phyloP scores from a whole-genome alignment of 1,140 invertebrate genomes.

The Drosophila cardini region DNA sequence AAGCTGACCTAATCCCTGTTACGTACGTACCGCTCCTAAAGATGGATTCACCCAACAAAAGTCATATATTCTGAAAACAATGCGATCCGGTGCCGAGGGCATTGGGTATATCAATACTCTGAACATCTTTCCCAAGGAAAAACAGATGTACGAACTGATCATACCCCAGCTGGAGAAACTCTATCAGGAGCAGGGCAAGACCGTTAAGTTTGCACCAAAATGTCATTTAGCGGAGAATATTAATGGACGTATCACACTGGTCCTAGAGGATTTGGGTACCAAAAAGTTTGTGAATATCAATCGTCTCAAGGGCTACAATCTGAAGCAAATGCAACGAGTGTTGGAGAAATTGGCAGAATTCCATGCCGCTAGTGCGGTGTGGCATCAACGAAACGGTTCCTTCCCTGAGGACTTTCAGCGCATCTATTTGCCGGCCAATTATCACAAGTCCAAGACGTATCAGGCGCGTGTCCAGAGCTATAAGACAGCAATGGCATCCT shows the following conservation, averaged over 20 bases:
- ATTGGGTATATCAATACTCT: constrained; percentile 72
- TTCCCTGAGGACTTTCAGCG: constrained; percentile 78
- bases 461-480: constrained; percentile 75
- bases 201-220: constrained; percentile 70
- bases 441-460: constrained; percentile 71
- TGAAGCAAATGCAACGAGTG: constrained; percentile 86
- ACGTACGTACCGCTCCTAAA: constrained; percentile 11
- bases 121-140: constrained; percentile 80
- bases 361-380: constrained; percentile 86
- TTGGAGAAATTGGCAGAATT: constrained; percentile 86
- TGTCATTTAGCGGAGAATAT: constrained; percentile 72
- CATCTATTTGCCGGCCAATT: constrained; percentile 75
- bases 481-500: constrained; percentile 70
- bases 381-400: constrained; percentile 60
- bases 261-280: constrained; percentile 86
- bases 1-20: constrained; percentile 24
- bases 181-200: constrained; percentile 70
- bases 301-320: constrained; percentile 86
- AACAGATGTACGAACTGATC: constrained; percentile 74
- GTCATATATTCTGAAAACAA: constrained; percentile 79
- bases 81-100: constrained; percentile 67
- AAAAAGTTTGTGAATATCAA: constrained; percentile 87
- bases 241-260: constrained; percentile 77
- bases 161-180: constrained; percentile 72
- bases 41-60: constrained; percentile 80